Evolutionary conservation across 2,888 invertebrate genomes (phyloP), one percentile per base, ranked within the genome.

Genomic region (Xestia xanthographa): DNA sequence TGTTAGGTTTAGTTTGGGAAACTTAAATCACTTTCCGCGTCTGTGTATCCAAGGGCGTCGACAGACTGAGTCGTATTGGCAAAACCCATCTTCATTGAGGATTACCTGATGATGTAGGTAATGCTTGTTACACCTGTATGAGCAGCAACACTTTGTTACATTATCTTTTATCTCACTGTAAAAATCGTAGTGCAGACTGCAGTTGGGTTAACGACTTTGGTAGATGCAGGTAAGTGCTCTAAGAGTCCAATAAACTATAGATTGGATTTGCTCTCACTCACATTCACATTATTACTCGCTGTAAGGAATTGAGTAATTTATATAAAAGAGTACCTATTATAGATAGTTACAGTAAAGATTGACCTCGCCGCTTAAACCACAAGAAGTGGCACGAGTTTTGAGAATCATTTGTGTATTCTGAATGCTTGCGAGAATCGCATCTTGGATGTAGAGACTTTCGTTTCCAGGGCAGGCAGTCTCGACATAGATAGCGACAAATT

Each of bases 241-340:
- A 71, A 71, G 26, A 26, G 65, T n/a, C 4, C 71, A 65, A 75
- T 75, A n/a, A n/a, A n/a, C n/a, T 75, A 80, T 56, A 66, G 60
- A 80, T 75, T 80, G 65, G 65, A 69, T 75, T 68, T 75, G 60
- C 60, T 75, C 63, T 72, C 60, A 62, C 58, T 68, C 34, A 56
- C 67, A 58, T 60, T 68, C 53, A 48, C 58, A 60, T 53, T 68
- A 71, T 50, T 68, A 26, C 34, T 34, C 14, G n/a, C 38, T 22
- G 29, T 45, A 67, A 22, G 58, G 58, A 50, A 66, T 72, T 75
- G 66, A 60, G 68, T 26, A 75, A 80, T 22, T n/a, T 12, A 22
- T 22, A 14, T 34, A 29, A 34, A 41, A 41, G 4, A 14, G 41
- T 41, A 14, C 41, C 14, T 14, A n/a, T n/a, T n/a, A n/a, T n/a